Base-by-base conservation (phyloP, 37 sponge, comb jelly and placozoan genomes). In the Lycopodina hypogea region DNA sequence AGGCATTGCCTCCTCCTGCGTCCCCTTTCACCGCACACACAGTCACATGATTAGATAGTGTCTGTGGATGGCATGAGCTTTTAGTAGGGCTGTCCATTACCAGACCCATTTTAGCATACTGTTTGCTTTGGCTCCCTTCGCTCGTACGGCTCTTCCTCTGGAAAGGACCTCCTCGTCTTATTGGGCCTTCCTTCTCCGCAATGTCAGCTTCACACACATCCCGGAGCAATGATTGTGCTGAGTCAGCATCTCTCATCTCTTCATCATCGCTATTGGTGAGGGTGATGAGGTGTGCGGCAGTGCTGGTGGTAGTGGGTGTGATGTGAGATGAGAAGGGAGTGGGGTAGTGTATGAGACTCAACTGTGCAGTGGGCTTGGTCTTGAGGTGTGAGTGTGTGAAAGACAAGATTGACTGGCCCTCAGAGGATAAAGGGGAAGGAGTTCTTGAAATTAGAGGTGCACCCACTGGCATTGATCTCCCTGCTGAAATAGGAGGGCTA, bases 41-140 rank as follows among this genome's bases (percentile, higher is more conserved):
- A 41, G n/a, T 14, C 45, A n/a, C 15, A 70, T 19, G 11, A 23
- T 3, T 23, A 15, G 66, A 65, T 2, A 33, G 2, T 4, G 30
- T 30, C 35, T 34, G 9, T 29, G 66, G 66, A 14, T 3, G 2
- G 3, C 4, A 11, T 17, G 35, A 30, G 28, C 4, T 34, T 33
- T 51, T 55, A 34, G 74, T 55, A 2, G 55, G 74, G 53, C 36
- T 55, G 36, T 42, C 74, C 56, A 68, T 78, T 24, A 78, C 19
- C 50, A 78, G 28, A 34, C 79, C 79, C 68, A 66, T 78, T 56
- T 33, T 78, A 3, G 38, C 68, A 35, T 68, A 78, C 36, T 35
- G 68, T 23, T 67, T 67, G 21, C 30, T 29, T 3, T 19, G 0
- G 9, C 18, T 8, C 14, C 42, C 12, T 21, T 12, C 9, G 12